Evolutionary conservation across 2,797 vertebrate genomes (phyloP).

Genomic region (Corythornis leucogaster): DNA sequence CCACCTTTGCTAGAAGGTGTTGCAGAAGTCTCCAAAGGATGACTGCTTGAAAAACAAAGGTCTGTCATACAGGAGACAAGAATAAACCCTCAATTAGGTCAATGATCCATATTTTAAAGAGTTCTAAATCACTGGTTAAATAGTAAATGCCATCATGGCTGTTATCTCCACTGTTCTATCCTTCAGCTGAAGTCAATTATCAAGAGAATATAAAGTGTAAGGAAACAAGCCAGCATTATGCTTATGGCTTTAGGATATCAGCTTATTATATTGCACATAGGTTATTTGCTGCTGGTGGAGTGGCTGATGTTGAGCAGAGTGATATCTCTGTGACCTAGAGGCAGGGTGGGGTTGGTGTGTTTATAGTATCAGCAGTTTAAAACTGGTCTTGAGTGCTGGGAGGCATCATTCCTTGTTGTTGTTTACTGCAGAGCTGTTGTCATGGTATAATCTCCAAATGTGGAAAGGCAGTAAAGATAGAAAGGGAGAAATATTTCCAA

Average conservation of each 20-base stretch:
- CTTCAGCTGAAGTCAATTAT: slow-evolving; percentile 32
- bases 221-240: neutral
- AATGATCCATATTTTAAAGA: slow-evolving; percentile 4
- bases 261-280: neutral
- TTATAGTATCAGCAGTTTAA: neutral
- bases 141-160: neutral
- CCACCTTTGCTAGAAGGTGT: neutral
- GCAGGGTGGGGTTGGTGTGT: neutral
- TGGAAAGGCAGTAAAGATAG: neutral
- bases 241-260: neutral
- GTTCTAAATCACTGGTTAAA: neutral
- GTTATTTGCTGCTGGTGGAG: neutral
- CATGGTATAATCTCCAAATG: neutral
- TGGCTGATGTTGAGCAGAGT: neutral
- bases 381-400: neutral
- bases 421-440: neutral
- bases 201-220: neutral
- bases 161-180: neutral
- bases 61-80: neutral
- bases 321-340: neutral
- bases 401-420: neutral
- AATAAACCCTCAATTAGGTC: neutral
- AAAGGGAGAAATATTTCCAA: neutral
- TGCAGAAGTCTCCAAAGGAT: neutral
- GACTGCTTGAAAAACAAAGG: neutral